phyloP scores from a whole-genome alignment of 2,113 vertebrate genomes.

The Cygnus buccinator region DNA sequence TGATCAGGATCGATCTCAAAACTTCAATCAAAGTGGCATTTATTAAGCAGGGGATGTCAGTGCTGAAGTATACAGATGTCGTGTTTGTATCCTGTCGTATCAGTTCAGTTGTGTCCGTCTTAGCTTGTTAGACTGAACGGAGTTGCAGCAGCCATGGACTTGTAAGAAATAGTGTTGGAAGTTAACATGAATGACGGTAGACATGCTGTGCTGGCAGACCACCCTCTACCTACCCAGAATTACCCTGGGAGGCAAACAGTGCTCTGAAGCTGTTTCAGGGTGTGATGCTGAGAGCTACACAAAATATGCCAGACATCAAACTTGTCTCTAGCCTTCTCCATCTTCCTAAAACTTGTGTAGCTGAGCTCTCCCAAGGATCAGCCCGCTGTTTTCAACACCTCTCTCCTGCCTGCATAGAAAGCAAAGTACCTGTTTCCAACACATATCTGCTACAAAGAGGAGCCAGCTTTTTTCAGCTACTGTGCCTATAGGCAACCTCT shows the following conservation, averaged over 20 bases:
- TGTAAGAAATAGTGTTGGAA: neutral
- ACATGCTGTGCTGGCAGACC: neutral
- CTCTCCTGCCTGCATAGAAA: neutral
- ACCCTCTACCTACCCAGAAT: neutral
- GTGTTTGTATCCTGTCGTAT: neutral
- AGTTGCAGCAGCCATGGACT: neutral
- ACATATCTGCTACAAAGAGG: neutral
- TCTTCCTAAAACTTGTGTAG: neutral
- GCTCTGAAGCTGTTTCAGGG: neutral
- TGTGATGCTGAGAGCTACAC: neutral
- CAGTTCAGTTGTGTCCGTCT: neutral
- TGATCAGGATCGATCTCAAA: fast-evolving
- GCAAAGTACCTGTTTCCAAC: neutral
- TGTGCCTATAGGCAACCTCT: neutral
- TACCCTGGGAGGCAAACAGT: neutral
- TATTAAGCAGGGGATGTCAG: neutral
- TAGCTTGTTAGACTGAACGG: neutral
- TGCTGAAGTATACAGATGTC: neutral
- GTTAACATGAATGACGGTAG: neutral
- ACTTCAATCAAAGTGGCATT: neutral
- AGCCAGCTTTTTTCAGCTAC: neutral
- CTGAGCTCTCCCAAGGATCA: neutral
- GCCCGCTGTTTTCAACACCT: neutral
- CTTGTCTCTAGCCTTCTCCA: neutral
- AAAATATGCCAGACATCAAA: neutral